phyloP scores from a whole-genome alignment of 1,140 invertebrate genomes.

The Apis cerana region DNA sequence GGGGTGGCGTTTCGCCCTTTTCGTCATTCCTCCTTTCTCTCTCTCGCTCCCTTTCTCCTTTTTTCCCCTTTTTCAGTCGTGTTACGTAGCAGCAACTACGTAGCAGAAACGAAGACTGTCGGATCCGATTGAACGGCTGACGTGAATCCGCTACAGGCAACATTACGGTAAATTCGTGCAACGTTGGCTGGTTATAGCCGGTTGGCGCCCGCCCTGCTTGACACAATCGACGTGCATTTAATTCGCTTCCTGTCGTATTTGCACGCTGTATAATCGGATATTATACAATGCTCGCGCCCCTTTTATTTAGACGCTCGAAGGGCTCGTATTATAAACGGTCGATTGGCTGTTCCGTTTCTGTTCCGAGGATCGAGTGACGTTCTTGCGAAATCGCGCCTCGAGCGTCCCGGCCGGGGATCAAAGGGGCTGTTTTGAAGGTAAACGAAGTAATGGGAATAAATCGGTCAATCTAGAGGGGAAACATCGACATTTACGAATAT shows the following conservation, averaged over 20 bases:
- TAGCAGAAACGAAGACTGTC: conserved; percentile 39
- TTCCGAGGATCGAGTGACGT: neutral
- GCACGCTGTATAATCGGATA: conserved; percentile 34
- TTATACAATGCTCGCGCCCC: neutral
- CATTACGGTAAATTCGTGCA: conserved; percentile 33
- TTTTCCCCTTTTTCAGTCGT: conserved; percentile 19
- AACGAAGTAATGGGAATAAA: neutral
- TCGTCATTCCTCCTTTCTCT: conserved; percentile 42
- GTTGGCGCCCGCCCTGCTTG: conserved; percentile 1
- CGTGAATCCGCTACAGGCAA: conserved; percentile 43
- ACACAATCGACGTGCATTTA: conserved; percentile 46
- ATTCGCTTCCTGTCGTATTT: conserved; percentile 45
- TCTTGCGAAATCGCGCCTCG: neutral
- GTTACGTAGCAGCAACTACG: neutral
- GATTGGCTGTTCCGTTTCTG: neutral
- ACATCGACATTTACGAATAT: neutral
- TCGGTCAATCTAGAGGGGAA: neutral
- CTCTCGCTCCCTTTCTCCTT: neutral
- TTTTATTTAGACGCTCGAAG: conserved; percentile 2
- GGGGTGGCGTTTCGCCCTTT: conserved; percentile 36
- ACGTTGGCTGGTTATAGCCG: neutral
- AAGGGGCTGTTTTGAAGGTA: too few relatives aligned
- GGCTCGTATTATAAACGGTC: neutral
- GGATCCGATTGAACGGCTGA: conserved; percentile 31
- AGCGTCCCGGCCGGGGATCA: neutral